Evolutionary conservation across 1,140 invertebrate genomes (phyloP).

Genomic region (Ips nitidus): DNA sequence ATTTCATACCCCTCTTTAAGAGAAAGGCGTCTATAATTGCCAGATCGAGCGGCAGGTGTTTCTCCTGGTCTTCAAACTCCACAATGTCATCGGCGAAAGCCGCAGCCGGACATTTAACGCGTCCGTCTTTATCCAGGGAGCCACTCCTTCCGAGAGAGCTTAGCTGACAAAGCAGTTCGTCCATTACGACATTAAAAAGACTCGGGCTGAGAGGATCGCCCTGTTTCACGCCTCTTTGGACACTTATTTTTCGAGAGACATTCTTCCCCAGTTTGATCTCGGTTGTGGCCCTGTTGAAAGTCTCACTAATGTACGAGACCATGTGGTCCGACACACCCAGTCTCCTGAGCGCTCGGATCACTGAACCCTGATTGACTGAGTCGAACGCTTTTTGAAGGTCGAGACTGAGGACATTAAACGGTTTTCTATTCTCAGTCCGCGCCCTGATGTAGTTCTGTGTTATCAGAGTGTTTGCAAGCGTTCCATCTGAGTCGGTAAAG

Average conservation of each 20-base stretch:
- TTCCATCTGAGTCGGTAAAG: constrained; percentile 33
- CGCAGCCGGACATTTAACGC: neutral
- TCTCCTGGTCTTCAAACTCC: no score
- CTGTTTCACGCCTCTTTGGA: constrained; percentile 54
- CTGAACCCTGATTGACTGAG: constrained; percentile 48
- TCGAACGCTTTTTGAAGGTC: constrained; percentile 51
- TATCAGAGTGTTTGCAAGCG: constrained; percentile 23
- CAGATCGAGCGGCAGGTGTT: no score
- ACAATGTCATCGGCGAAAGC: neutral
- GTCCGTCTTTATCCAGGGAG: neutral
- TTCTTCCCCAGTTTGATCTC: constrained; percentile 28
- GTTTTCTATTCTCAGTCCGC: neutral
- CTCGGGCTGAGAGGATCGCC: constrained; percentile 55
- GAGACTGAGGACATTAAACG: constrained; percentile 42
- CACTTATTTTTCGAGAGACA: constrained; percentile 35
- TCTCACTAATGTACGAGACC: constrained; percentile 37
- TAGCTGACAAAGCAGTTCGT: neutral
- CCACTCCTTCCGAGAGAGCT: neutral
- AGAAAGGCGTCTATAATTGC: no score
- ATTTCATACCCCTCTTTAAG: neutral
- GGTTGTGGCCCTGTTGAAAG: constrained; percentile 40
- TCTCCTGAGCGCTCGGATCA: constrained; percentile 38
- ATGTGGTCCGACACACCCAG: neutral
- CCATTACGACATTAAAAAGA: constrained; percentile 3
- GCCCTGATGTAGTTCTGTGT: constrained; percentile 21